Conservation (phyloP, 2,113 vertebrate genomes). For the Lates calcarifer region DNA sequence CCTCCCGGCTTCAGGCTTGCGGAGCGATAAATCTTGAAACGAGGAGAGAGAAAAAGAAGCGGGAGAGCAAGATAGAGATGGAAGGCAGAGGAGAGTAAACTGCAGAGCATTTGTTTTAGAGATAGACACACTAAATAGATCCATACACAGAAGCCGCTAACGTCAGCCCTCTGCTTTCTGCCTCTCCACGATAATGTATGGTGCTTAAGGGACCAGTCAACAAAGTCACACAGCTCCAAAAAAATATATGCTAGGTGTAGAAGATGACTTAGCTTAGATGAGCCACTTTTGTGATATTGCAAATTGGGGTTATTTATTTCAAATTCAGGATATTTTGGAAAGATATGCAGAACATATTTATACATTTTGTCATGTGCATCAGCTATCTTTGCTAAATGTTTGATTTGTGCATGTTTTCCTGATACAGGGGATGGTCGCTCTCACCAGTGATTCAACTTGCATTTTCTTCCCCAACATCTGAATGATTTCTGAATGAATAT, state of each 20-base stretch:
- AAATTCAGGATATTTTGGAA: not conserved
- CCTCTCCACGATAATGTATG: constrained; percentile 50
- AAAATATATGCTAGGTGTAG: constrained; percentile 13
- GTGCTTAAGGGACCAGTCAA: constrained; percentile 49
- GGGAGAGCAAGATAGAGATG: constrained; percentile 46
- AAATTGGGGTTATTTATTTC: not conserved
- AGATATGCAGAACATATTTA: not conserved
- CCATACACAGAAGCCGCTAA: constrained; percentile 57
- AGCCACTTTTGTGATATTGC: not conserved
- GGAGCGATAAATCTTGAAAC: constrained; percentile 62
- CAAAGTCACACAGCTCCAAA: constrained; percentile 43
- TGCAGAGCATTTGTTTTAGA: constrained; percentile 62
- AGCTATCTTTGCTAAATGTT: not conserved
- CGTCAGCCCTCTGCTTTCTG: constrained; percentile 51
- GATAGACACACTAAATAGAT: constrained; percentile 62
- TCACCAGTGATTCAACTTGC: not conserved
- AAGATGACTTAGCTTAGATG: not conserved
- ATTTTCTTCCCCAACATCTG: not conserved
- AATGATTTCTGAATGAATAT: not conserved
- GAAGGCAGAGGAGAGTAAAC: constrained; percentile 52
- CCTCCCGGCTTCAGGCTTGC: constrained; percentile 44
- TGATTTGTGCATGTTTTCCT: not conserved
- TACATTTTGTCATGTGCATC: not conserved
- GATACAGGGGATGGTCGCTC: not conserved
- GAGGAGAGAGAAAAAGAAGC: constrained; percentile 16